These are phyloP conservation scores for Lamellibrachia columna DNA, from an alignment of 2,888 invertebrate species.

Conservation along the genomic window DNA sequence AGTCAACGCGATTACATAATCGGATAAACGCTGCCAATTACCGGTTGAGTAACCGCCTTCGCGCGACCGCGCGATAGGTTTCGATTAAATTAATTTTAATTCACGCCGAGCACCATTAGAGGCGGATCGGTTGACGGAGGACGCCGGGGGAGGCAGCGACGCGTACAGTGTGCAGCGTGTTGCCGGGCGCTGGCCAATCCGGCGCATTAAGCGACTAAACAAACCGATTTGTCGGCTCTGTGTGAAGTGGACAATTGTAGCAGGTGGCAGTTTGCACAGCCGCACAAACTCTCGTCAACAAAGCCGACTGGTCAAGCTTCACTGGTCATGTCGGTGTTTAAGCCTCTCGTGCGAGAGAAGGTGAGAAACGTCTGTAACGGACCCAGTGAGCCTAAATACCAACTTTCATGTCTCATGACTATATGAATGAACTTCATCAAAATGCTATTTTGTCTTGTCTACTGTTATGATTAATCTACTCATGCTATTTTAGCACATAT, in stretches of 20 bases:
- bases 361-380: too few relatives aligned
- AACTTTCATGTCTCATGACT: too few relatives aligned
- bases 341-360: too few relatives aligned
- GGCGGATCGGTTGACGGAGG: background rate
- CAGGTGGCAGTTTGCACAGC: background rate
- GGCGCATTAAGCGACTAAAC: background rate
- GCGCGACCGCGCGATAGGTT: conserved; percentile 12
- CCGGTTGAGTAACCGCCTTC: background rate
- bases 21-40: conserved; percentile 12
- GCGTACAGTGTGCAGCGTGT: background rate
- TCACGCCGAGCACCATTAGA: conserved; percentile 16
- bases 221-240: background rate
- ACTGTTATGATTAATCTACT: background rate
- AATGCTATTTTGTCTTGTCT: background rate
- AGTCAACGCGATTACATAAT: conserved; percentile 4
- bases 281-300: background rate
- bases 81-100: conserved; percentile 16
- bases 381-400: too few relatives aligned
- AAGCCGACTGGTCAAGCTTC: background rate
- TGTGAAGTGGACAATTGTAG: background rate
- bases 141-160: background rate
- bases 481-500: background rate
- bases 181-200: background rate
- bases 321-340: too few relatives aligned
- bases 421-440: too few relatives aligned